A percentile compares a stretch with the other conserved stretches of the same genome.
phyloP scores from a whole-genome alignment of 2,113 vertebrate species.

The Leptodactylus fuscus region DNA sequence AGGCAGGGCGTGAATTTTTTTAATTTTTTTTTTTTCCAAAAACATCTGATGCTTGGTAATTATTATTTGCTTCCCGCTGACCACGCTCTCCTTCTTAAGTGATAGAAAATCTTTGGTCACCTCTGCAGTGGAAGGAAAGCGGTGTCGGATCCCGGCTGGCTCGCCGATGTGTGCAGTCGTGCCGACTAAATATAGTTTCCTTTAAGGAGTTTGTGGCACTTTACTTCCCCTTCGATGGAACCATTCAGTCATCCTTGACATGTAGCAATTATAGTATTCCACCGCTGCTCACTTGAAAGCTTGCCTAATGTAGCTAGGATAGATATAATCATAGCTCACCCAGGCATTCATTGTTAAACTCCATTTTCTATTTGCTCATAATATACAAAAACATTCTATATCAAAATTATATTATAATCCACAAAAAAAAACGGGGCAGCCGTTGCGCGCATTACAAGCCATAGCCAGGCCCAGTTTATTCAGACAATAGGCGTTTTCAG shows the following conservation, averaged over 20 bases:
- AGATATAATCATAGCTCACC: slow-evolving; percentile 56
- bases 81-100: not conserved
- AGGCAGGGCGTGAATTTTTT: not conserved
- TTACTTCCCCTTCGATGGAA: slow-evolving; percentile 57
- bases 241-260: slow-evolving; percentile 60
- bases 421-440: slow-evolving; percentile 29
- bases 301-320: slow-evolving; percentile 57
- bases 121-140: not conserved
- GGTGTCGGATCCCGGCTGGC: not conserved
- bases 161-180: slow-evolving; percentile 29
- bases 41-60: slow-evolving; percentile 1
- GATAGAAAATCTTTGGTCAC: not conserved
- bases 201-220: slow-evolving; percentile 43
- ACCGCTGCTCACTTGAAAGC: slow-evolving; percentile 56
- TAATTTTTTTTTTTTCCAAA: not conserved
- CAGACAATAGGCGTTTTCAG: slow-evolving; percentile 12
- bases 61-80: not conserved
- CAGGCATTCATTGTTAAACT: slow-evolving; percentile 55
- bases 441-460: slow-evolving; percentile 20
- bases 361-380: slow-evolving; percentile 55
- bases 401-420: slow-evolving; percentile 36
- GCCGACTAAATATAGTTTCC: slow-evolving; percentile 55
- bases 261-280: slow-evolving; percentile 60
- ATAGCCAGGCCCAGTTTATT: slow-evolving; percentile 19
- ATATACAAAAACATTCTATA: slow-evolving; percentile 51